Evolutionary conservation across 1,140 invertebrate genomes (phyloP).

Genomic region (Pentalonia nigronervosa): DNA sequence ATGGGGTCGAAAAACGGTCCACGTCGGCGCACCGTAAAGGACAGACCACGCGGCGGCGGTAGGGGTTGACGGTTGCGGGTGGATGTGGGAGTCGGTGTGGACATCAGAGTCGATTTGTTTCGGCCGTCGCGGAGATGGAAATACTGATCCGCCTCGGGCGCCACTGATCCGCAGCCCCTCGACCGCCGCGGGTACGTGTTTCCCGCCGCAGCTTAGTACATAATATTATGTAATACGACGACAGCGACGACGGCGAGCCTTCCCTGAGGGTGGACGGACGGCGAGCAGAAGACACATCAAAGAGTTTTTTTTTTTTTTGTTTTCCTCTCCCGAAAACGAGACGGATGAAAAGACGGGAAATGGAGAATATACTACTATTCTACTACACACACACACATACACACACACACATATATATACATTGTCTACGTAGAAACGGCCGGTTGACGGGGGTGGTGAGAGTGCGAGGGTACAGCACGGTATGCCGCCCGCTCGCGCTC

Average conservation of each 20-base stretch:
- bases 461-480: not conserved
- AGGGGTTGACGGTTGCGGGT: too few relatives aligned
- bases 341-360: not conserved
- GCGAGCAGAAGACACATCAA: not conserved
- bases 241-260: not conserved
- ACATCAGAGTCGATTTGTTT: not conserved
- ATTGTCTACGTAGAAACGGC: not conserved
- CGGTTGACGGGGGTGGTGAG: not conserved
- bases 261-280: not conserved
- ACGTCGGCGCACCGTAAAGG: too few relatives aligned
- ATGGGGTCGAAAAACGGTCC: too few relatives aligned
- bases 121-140: not conserved
- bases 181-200: not conserved
- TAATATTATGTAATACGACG: not conserved
- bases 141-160: not conserved
- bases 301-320: conserved; percentile 4
- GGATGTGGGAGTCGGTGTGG: not conserved
- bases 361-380: not conserved
- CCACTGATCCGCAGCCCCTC: not conserved
- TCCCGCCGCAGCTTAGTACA: not conserved
- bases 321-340: not conserved
- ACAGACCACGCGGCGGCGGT: too few relatives aligned
- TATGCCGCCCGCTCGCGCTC: not conserved
- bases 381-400: not conserved
- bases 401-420: too few relatives aligned